These are phyloP conservation scores for Drosophila parthenogenetica DNA, from an alignment of 2,888 invertebrate species.

Conservation along the genomic window DNA sequence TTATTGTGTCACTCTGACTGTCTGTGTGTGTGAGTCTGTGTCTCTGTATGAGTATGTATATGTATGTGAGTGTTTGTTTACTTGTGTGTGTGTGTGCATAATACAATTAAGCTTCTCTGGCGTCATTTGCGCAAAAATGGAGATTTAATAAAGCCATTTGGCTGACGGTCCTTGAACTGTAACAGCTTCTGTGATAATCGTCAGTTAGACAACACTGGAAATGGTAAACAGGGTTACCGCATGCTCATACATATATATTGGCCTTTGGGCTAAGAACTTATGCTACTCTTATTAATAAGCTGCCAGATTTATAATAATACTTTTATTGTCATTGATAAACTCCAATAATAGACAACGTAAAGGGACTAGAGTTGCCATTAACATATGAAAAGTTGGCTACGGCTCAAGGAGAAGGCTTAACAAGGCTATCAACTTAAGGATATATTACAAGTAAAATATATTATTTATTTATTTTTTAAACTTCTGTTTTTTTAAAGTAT, in stretches of 20 bases:
- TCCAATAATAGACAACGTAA: background rate
- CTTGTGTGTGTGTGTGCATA: conserved; percentile 47
- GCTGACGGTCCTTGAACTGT: conserved; percentile 41
- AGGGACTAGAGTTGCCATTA: background rate
- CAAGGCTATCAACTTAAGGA: too few species aligned
- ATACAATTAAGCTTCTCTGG: conserved; percentile 69
- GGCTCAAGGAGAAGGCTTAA: too few species aligned
- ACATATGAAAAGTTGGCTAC: background rate
- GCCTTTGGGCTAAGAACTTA: background rate
- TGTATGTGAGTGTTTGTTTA: conserved; percentile 18
- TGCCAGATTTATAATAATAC: conserved; percentile 5
- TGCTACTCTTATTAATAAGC: background rate
- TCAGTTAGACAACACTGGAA: conserved; percentile 45
- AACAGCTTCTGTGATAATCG: conserved; percentile 59
- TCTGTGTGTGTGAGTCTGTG: conserved; percentile 15
- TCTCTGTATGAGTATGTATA: conserved; percentile 10
- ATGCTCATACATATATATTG: background rate
- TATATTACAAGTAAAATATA: too few species aligned
- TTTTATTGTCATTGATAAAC: background rate
- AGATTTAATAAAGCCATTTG: conserved; percentile 81
- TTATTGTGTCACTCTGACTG: conserved; percentile 25
- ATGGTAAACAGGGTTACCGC: conserved; percentile 36
- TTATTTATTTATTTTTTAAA: too few species aligned
- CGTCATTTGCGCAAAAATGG: conserved; percentile 63
- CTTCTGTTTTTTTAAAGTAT: too few species aligned